These are phyloP conservation scores for Mythimna impura DNA, from an alignment of 2,888 invertebrate species.

Conservation along the genomic window DNA sequence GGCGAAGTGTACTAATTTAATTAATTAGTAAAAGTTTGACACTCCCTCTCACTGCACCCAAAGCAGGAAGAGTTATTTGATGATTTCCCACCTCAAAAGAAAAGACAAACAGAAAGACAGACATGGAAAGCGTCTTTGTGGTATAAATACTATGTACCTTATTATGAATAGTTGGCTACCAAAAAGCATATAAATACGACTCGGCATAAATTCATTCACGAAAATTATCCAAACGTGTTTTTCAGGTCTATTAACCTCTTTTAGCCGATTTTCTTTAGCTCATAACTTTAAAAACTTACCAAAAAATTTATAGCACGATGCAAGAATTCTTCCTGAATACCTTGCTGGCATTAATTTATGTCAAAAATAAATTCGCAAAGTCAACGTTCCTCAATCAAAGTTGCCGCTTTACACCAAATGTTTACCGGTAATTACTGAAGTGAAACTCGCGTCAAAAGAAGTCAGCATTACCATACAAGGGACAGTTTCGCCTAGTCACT, in stretches of 20 bases:
- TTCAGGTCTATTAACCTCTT: neutral
- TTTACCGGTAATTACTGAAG: conserved; percentile 40
- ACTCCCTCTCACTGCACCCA: no score
- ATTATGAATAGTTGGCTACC: conserved; percentile 22
- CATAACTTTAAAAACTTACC: no score
- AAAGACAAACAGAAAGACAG: no score
- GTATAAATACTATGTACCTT: no score
- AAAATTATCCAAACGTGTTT: neutral
- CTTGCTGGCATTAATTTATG: conserved; percentile 7
- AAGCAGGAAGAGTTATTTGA: no score
- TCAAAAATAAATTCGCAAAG: conserved; percentile 30
- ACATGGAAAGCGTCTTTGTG: neutral
- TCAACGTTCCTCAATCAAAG: conserved; percentile 34
- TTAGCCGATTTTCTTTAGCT: no score
- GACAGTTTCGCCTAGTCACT: conserved; percentile 77
- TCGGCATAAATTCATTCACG: neutral
- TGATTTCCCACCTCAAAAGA: no score
- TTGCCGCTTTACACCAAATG: conserved; percentile 37
- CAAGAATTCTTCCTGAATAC: no score
- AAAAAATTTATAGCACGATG: no score
- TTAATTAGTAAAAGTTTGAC: no score
- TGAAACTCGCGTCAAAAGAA: conserved; percentile 68
- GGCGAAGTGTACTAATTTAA: no score
- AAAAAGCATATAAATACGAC: neutral
- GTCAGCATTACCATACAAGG: conserved; percentile 60